These are phyloP conservation scores for Agonopterix arenella DNA, from an alignment of 2,888 invertebrate species.

Conservation along the genomic window DNA sequence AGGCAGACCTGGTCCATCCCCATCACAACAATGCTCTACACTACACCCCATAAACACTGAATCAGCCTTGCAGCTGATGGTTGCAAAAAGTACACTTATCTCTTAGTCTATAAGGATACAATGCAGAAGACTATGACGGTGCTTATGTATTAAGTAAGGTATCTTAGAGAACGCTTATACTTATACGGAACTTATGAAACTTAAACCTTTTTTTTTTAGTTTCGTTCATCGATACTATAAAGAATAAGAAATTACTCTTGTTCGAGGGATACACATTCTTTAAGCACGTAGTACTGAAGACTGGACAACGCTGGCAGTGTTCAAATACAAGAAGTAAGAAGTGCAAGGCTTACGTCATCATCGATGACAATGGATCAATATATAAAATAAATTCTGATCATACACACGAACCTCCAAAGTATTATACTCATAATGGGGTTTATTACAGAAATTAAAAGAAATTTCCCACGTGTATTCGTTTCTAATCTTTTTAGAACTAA, in stretches of 20 bases:
- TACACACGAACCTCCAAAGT: not conserved
- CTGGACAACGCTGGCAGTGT: conserved; percentile 6
- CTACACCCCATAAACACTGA: no score
- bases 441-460: conserved; percentile 1
- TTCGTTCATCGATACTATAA: not conserved
- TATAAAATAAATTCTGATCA: conserved; percentile 1
- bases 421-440: not conserved
- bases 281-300: conserved; percentile 1
- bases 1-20: no score
- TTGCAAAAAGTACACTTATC: no score
- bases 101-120: no score
- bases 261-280: conserved; percentile 2
- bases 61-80: no score
- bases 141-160: no score
- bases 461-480: no score
- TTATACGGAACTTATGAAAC: not conserved
- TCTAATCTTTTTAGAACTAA: no score
- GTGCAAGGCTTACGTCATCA: conserved; percentile 7
- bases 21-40: no score
- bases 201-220: conserved; percentile 4
- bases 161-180: no score
- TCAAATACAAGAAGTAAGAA: not conserved
- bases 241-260: not conserved
- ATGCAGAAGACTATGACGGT: no score
- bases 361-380: not conserved